Conservation (phyloP, 2,113 vertebrate genomes). For the Carlito syrichta region DNA sequence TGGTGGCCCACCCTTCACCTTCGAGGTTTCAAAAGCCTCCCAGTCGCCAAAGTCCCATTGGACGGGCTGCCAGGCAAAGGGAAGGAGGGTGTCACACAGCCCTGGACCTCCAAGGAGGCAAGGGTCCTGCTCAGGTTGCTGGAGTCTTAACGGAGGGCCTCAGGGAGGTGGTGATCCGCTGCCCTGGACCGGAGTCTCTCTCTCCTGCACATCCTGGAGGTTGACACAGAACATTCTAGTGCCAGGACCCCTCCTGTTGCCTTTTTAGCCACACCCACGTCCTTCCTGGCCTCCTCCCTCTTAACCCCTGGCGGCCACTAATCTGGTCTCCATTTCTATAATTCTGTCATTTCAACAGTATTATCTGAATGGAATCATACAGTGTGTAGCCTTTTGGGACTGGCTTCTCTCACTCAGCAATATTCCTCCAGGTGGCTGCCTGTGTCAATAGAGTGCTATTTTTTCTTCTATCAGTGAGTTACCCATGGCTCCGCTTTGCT, state of each 20-base stretch:
- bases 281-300: background rate
- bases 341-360: background rate
- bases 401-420: background rate
- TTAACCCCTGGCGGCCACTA: background rate
- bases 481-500: background rate
- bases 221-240: background rate
- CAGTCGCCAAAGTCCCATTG: background rate
- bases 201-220: background rate
- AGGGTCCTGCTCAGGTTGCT: background rate
- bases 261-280: background rate
- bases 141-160: background rate
- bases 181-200: background rate
- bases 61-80: no score
- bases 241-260: background rate
- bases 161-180: background rate
- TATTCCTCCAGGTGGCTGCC: fast-evolving
- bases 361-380: background rate
- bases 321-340: background rate
- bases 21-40: background rate
- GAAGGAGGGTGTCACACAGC: background rate
- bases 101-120: background rate
- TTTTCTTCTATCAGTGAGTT: background rate
- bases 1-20: background rate
- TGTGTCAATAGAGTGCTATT: no score
- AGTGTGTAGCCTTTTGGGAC: background rate